Evolutionary conservation across 2,797 vertebrate genomes (phyloP), one percentile per base, ranked within the genome.

Genomic region (Cirrhinus mrigala): DNA sequence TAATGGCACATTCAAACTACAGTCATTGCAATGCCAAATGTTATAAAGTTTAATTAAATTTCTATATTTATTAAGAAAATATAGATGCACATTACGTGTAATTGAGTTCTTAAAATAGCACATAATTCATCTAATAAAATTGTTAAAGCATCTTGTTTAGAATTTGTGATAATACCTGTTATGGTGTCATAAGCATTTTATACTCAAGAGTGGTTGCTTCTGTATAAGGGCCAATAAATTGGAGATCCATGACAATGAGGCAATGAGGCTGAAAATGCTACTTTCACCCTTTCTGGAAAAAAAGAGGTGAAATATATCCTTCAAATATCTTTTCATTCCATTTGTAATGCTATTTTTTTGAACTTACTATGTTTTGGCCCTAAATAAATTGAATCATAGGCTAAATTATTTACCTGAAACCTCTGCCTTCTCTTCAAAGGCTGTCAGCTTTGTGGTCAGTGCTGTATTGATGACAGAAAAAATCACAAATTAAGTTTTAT

Each of bases 221-320:
- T 6, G 3, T 0, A 3, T 33, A 58, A 27, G 84, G 79, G 1
- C 84, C 70, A 6, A 75, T 2, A 58, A 44, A 50, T 33, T 29
- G 66, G 24, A 0, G 69, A 20, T n/a, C n/a, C n/a, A n/a, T n/a
- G n/a, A n/a, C n/a, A n/a, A n/a, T n/a, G n/a, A n/a, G n/a, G n/a
- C 50, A 62, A 33, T 8, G 79, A 44, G 16, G 71, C 73, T 77
- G 79, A 81, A 24, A 81, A 85, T 3, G 78, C 58, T 10, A 76
- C 58, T 22, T 64, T 81, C 1, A 1, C 9, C 18, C n/a, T 60
- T 62, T 69, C 75, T 62, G 40, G 0, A 20, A 60, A 77, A 68
- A 76, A 54, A 10, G 37, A 70, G 27, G n/a, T 3, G 6, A 46
- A 52, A 37, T 76, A 71, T 1, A 48, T n/a, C 14, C 7, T 50